Evolutionary conservation across 2,113 vertebrate genomes (phyloP).

Genomic region (Nerophis lumbriciformis): DNA sequence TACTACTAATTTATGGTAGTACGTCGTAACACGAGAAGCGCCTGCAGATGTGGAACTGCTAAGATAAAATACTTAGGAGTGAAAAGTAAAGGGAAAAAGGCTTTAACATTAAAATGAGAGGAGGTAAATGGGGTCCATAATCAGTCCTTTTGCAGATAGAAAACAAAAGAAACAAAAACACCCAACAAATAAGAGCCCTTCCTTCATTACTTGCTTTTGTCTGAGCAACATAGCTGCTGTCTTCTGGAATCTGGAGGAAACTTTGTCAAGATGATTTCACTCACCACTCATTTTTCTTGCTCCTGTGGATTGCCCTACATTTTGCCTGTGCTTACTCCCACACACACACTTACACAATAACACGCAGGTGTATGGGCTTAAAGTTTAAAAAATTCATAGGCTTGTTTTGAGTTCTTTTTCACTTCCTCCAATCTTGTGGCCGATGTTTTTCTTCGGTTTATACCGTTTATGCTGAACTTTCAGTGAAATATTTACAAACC

Average conservation of each 20-base stretch:
- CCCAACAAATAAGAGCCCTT: constrained; percentile 3
- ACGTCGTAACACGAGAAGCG: no score
- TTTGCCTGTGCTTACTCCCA: constrained; percentile 13
- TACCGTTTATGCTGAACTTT: background rate
- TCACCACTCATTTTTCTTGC: constrained; percentile 34
- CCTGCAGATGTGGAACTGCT: background rate
- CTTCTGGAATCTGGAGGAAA: constrained; percentile 32
- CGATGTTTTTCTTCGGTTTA: background rate
- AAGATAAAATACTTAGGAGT: background rate
- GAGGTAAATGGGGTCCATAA: background rate
- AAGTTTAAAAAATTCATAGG: background rate
- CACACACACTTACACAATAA: constrained; percentile 7
- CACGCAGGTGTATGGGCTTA: constrained; percentile 1
- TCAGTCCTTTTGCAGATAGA: constrained; percentile 29
- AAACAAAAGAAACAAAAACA: constrained; percentile 24
- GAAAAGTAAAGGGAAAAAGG: background rate
- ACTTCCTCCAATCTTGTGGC: background rate
- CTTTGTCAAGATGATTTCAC: constrained; percentile 26
- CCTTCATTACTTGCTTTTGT: constrained; percentile 25
- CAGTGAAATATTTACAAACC: background rate
- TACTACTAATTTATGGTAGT: no score
- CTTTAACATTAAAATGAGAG: background rate
- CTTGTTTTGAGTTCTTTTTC: background rate
- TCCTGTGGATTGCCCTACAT: constrained; percentile 17
- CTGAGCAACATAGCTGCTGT: constrained; percentile 26